Percentiles rank a stretch among this genome's conserved stretches.
These are phyloP conservation scores for Mycetomoellerius zeteki DNA, from an alignment of 1,140 invertebrate genomes.

Conservation along the genomic window DNA sequence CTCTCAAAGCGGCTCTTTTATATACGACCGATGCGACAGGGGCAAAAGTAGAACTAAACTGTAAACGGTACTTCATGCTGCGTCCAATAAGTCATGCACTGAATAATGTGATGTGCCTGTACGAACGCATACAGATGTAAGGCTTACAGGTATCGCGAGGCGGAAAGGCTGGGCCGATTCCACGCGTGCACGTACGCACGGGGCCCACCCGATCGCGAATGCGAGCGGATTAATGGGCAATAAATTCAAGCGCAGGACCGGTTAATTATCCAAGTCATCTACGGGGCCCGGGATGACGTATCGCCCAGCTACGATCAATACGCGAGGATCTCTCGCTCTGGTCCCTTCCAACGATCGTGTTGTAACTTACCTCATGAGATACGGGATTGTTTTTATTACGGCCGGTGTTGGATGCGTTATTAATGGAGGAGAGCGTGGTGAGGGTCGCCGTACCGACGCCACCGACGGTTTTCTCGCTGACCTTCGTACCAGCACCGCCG, in stretches of 20 bases:
- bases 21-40: background rate
- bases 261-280: conserved; percentile 66
- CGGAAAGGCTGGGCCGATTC: conserved; percentile 44
- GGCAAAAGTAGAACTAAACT: conserved; percentile 42
- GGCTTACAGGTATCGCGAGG: conserved; percentile 29
- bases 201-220: conserved; percentile 24
- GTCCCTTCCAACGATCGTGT: background rate
- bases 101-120: conserved; percentile 55
- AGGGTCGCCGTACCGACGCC: conserved; percentile 85
- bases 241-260: conserved; percentile 58
- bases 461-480: conserved; percentile 85
- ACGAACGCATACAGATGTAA: background rate
- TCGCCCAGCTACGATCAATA: conserved; percentile 38
- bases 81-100: conserved; percentile 61
- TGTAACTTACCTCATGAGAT: conserved; percentile 84
- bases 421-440: conserved; percentile 85
- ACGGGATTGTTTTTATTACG: conserved; percentile 84
- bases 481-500: conserved; percentile 85
- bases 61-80: conserved; percentile 28
- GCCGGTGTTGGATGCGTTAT: conserved; percentile 84
- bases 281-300: conserved; percentile 36
- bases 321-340: conserved; percentile 15
- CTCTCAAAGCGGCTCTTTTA: background rate
- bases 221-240: conserved; percentile 57
- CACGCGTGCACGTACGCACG: background rate